These are phyloP conservation scores for Tachina fera DNA, from an alignment of 2,888 invertebrate species.

Conservation along the genomic window DNA sequence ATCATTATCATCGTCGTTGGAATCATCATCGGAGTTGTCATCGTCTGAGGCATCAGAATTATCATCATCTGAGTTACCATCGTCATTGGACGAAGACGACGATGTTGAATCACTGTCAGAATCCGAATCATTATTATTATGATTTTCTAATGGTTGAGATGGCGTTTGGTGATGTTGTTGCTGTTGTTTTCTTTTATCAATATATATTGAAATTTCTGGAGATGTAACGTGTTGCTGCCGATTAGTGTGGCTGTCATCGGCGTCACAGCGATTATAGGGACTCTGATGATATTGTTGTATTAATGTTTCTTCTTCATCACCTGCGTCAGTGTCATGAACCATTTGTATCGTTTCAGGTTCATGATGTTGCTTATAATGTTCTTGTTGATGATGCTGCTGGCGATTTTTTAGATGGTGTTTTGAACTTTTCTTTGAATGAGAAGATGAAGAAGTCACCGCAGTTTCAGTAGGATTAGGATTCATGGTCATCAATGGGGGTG, in stretches of 20 bases:
- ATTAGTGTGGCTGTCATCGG: slow-evolving; percentile 59
- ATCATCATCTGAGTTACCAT: slow-evolving; percentile 75
- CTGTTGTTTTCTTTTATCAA: slow-evolving; percentile 22
- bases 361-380: slow-evolving; percentile 69
- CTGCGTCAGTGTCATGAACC: slow-evolving; percentile 41
- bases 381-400: slow-evolving; percentile 51
- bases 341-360: slow-evolving; percentile 74
- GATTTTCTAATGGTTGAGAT: slow-evolving; percentile 68
- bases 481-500: slow-evolving; percentile 67
- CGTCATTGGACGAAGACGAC: slow-evolving; percentile 78
- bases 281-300: slow-evolving; percentile 40
- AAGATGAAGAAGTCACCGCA: slow-evolving; percentile 49
- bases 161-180: slow-evolving; percentile 51
- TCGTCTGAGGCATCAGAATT: slow-evolving; percentile 69
- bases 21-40: slow-evolving; percentile 74
- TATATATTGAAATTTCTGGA: slow-evolving; percentile 53
- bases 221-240: slow-evolving; percentile 66
- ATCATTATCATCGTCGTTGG: slow-evolving; percentile 74
- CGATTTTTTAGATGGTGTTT: slow-evolving; percentile 66
- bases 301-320: slow-evolving; percentile 30
- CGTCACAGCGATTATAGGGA: slow-evolving; percentile 47
- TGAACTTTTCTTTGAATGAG: slow-evolving; percentile 59
- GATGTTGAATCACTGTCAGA: slow-evolving; percentile 76
- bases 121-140: slow-evolving; percentile 69
- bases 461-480: slow-evolving; percentile 32